Conservation (phyloP, 2,113 vertebrate species). For the Syrmaticus mikado region DNA sequence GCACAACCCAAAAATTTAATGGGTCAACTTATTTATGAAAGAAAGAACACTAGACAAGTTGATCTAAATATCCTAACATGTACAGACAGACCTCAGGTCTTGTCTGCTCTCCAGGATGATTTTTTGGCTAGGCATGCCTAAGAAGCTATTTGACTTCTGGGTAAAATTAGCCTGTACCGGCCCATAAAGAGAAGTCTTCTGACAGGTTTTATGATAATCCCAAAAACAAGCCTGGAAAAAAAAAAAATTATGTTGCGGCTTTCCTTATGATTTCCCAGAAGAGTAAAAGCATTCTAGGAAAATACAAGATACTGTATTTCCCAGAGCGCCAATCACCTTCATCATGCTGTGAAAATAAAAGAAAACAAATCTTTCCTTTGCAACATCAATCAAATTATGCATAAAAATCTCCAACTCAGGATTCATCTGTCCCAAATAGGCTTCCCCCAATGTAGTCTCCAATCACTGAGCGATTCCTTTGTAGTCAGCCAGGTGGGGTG, state of each 20-base stretch:
- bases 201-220: not conserved
- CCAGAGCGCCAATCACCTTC: not conserved
- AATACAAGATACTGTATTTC: not conserved
- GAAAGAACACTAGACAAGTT: no score
- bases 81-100: not conserved
- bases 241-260: not conserved
- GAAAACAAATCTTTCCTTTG: not conserved
- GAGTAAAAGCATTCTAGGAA: not conserved
- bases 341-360: not conserved
- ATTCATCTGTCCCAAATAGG: not conserved
- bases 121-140: not conserved
- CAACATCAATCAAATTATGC: not conserved
- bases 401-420: not conserved
- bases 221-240: not conserved
- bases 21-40: no score
- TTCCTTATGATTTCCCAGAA: not conserved
- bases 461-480: not conserved
- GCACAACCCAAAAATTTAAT: no score
- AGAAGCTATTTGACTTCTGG: not conserved
- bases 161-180: not conserved
- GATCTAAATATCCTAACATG: no score
- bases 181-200: not conserved
- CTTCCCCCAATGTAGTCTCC: not conserved
- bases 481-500: not conserved
- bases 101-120: not conserved